Base-by-base conservation (phyloP, 2,113 vertebrate genomes). In the Oenanthe melanoleuca region DNA sequence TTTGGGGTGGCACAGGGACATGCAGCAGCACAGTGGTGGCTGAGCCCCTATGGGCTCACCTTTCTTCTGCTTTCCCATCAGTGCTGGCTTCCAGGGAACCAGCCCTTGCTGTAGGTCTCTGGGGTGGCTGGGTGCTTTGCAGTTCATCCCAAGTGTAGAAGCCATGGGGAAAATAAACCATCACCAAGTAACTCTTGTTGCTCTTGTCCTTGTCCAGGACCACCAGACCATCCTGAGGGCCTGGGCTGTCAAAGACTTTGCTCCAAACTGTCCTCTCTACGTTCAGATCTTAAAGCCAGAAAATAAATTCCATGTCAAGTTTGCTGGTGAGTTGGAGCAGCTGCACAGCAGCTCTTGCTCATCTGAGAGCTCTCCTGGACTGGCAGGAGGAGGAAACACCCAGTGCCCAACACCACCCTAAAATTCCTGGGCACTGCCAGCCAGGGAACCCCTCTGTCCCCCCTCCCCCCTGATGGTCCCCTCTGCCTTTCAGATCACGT, bases 241-340 rank as follows among this genome's bases (percentile, higher is more conserved):
- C 87, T 99, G 98, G 98, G 98, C 98, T 0, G 98, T 99, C 71
- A 99, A 99, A 80, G 98, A 99, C 72, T 99, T 99, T 14, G 98
- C 98, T 79, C 98, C 98, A 2, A 98, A 98, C 80, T 99, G 98
- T 29, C 98, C 98, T 5, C 98, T 99, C 31, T 99, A 98, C 0
- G 98, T 99, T 71, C 98, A 99, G 97, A 99, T 99, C 63, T 88
- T 99, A 59, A 99, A 98, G 93, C 98, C 98, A 0, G 98, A 99
- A 69, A 99, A 99, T 88, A 99, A 99, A 85, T 98, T 99, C 21
- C 98, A 99, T 0, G 98, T 99, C 29, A 99, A 99, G 95, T 99
- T 99, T 80, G 98, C 98, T 0, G 98, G 98, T 99, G 92, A 80
- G 87, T 87, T 0, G 3, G 25, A 45, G 72, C 60, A 7, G 33